Evolutionary conservation across 2,113 vertebrate species (phyloP).

Genomic region (Rhodinocichla rosea): DNA sequence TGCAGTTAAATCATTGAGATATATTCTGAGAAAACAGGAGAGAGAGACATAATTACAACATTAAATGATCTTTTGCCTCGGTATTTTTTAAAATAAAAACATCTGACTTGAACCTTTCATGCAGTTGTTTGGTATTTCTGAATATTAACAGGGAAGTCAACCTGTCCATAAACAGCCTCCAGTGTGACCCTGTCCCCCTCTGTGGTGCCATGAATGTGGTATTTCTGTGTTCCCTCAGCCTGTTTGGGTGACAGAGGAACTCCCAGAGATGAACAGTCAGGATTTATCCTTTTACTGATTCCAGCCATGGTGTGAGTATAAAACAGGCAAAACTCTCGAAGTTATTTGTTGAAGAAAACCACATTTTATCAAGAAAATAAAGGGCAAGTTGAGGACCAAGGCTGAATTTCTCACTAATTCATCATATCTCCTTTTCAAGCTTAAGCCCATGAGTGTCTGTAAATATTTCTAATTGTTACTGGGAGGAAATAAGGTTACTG

Average conservation of each 20-base stretch:
- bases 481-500: background rate
- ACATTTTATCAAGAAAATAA: background rate
- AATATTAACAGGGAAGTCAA: background rate
- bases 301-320: background rate
- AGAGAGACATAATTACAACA: background rate
- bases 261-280: background rate
- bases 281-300: background rate
- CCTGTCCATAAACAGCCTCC: background rate
- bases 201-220: no score
- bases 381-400: background rate
- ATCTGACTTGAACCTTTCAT: background rate
- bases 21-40: background rate
- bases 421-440: background rate
- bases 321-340: background rate
- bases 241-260: background rate
- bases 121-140: background rate
- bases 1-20: background rate
- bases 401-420: background rate
- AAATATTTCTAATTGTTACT: background rate
- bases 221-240: background rate
- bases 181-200: fast-evolving
- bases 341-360: background rate
- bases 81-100: background rate
- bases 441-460: background rate
- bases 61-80: background rate